Conservation (phyloP, 2,113 vertebrate genomes). For the Himantopus leucocephalus region DNA sequence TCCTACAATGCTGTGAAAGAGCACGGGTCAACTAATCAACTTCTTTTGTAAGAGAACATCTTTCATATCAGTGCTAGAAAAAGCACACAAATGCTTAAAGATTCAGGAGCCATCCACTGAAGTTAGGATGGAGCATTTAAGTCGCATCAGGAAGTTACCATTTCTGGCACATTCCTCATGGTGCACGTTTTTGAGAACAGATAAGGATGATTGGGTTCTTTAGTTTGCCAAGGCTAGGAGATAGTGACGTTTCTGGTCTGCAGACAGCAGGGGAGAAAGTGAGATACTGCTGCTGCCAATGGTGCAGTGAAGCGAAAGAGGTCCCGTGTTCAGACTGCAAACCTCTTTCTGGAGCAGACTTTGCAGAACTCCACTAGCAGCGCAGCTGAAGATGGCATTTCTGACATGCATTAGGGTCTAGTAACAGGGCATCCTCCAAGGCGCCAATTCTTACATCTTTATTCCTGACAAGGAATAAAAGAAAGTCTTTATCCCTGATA, state of each 20-base stretch:
- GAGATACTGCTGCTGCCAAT: background rate
- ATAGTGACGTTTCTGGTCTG: background rate
- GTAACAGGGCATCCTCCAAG: background rate
- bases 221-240: background rate
- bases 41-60: background rate
- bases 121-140: background rate
- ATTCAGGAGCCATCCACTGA: background rate
- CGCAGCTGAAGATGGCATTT: background rate
- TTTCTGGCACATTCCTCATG: background rate
- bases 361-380: background rate
- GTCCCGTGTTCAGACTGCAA: background rate
- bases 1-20: background rate
- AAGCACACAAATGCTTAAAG: background rate
- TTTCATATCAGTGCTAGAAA: background rate
- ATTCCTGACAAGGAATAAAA: background rate
- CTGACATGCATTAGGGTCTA: background rate
- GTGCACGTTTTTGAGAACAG: background rate
- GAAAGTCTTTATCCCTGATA: background rate
- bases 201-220: background rate
- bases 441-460: rapidly evolving
- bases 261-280: background rate
- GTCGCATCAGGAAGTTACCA: background rate
- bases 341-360: background rate
- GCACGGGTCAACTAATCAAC: background rate
- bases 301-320: rapidly evolving